A percentile compares a stretch with the other conserved stretches of the same genome.
Conservation (phyloP, 2,888 invertebrate species). For the Myathropa florea region DNA sequence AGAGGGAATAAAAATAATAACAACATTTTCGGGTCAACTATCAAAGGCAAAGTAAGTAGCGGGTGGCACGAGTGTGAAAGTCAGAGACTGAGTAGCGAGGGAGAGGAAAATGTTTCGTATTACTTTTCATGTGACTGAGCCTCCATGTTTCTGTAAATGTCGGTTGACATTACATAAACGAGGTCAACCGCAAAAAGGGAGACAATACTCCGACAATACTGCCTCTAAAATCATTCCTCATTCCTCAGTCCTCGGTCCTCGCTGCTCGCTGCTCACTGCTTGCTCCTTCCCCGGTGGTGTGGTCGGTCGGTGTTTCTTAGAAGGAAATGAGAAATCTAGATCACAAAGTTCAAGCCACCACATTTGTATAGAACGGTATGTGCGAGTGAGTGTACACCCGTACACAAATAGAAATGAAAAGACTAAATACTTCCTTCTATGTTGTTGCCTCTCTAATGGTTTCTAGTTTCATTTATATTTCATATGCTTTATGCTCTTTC, state of each 20-base stretch:
- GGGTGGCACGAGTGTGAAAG: neutral
- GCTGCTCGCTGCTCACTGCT: too few species aligned
- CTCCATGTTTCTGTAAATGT: constrained; percentile 45
- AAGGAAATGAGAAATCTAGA: constrained; percentile 68
- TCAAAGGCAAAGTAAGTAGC: constrained; percentile 36
- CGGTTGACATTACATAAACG: constrained; percentile 64
- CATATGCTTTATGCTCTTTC: constrained; percentile 22
- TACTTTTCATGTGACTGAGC: constrained; percentile 59
- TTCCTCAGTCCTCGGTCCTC: too few species aligned
- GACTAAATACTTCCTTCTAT: constrained; percentile 49
- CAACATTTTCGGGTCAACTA: constrained; percentile 60
- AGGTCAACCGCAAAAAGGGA: constrained; percentile 60
- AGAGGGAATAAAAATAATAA: constrained; percentile 49
- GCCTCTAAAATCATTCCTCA: constrained; percentile 35
- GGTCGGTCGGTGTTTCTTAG: constrained; percentile 7
- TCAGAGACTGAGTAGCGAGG: neutral
- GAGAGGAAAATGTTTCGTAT: constrained; percentile 55
- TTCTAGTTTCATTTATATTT: constrained; percentile 59
- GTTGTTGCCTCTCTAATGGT: constrained; percentile 30
- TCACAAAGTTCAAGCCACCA: constrained; percentile 53
- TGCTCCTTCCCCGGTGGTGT: neutral
- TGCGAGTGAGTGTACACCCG: neutral
- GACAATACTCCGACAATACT: constrained; percentile 30
- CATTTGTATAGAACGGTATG: neutral
- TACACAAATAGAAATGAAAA: constrained; percentile 38